These are phyloP conservation scores for Festucalex cinctus DNA, from an alignment of 2,113 vertebrate species.

Conservation along the genomic window DNA sequence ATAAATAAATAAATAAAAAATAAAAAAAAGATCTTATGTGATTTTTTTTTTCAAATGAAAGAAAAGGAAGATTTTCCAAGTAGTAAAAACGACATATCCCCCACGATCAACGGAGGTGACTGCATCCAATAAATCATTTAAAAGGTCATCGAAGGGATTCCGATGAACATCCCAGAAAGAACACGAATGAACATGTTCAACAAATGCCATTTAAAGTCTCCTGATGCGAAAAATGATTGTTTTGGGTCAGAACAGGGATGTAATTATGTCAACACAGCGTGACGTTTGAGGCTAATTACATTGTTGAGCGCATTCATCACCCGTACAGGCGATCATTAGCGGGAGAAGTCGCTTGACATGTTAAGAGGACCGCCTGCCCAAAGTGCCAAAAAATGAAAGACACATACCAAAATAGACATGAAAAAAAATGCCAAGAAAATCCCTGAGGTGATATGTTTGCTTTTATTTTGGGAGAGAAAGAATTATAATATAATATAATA, in stretches of 20 bases:
- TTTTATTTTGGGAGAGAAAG: constrained; percentile 32
- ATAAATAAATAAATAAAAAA: too few species aligned
- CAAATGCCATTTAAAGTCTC: neutral
- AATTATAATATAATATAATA: constrained; percentile 6
- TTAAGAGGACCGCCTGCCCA: constrained; percentile 1
- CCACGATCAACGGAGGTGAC: too few species aligned
- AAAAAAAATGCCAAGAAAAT: constrained; percentile 1
- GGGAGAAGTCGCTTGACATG: constrained; percentile 5
- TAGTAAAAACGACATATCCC: too few species aligned
- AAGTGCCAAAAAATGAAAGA: neutral
- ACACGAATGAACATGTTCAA: neutral
- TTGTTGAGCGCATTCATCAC: constrained; percentile 7
- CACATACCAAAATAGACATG: neutral
- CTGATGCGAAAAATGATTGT: neutral
- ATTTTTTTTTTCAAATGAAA: too few species aligned
- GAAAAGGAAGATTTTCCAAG: too few species aligned
- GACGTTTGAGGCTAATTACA: neutral
- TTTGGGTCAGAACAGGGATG: neutral
- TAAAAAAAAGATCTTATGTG: too few species aligned
- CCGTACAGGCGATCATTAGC: constrained; percentile 7
- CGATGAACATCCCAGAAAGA: too few species aligned
- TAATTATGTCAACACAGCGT: constrained; percentile 26
- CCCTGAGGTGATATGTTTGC: neutral
- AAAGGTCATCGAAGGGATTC: too few species aligned
- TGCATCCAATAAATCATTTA: too few species aligned